Base-by-base conservation (phyloP, 2,888 invertebrate species). In the Zootermopsis nevadensis region DNA sequence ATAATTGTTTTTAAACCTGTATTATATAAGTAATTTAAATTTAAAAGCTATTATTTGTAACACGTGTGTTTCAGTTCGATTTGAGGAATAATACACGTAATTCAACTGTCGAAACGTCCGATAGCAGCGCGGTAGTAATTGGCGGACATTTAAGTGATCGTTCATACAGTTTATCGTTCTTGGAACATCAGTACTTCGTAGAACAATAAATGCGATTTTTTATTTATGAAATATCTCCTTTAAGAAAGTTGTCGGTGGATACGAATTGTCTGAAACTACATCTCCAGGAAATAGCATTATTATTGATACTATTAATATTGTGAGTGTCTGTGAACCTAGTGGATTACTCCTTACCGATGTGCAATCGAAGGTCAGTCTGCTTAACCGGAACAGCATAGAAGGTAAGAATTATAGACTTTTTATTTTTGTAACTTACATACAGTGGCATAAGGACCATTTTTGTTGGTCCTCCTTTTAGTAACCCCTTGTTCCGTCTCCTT, bases 301-400 rank as follows among this genome's bases (percentile, higher is more conserved):
- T 27, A 60, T 60, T 27, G n/a, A 15, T 60, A 8, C 1, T 60
- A 27, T 8, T 27, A 27, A 60, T 60, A 60, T 2, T 24, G 38
- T 38, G 74, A 33, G 74, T 69, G 69, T 15, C 1, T 38, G 74
- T 74, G 74, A 74, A 24, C 69, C 22, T 19, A 38, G 24, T 74
- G 74, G 38, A 74, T 38, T 74, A 74, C 22, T 7, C 10, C 33
- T 74, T 74, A n/a, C 74, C 35, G 38, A 74, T 74, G 74, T 24
- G 38, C 38, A 0, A 38, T 42, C 38, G 6, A n/a, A 8, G 74
- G 74, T 38, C n/a, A 74, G 4, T 19, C 33, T 74, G 33, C 33
- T 6, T 6, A 22, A 38, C 10, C n/a, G 12, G 33, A n/a, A n/a
- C 35, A 6, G 74, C 2, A 2, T 74, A 74, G 38, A 74, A 74